These are phyloP conservation scores for Psix sp. DNA, from an alignment of 1,140 invertebrate genomes.

Conservation along the genomic window DNA sequence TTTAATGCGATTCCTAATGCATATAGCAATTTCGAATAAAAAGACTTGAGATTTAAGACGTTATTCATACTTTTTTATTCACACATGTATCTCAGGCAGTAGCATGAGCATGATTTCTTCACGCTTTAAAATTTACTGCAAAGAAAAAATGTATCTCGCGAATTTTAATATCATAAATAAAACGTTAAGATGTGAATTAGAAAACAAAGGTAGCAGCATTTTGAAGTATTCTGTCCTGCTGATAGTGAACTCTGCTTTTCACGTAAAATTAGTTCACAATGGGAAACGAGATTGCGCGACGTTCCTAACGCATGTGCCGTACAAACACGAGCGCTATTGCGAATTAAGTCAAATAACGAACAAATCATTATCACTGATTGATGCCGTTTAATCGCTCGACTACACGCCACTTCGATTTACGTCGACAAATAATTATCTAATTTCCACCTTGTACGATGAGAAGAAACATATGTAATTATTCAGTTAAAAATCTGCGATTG, in stretches of 20 bases:
- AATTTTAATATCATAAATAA: conserved; percentile 45
- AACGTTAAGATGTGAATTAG: conserved; percentile 35
- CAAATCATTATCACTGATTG: conserved; percentile 17
- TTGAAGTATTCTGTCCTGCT: conserved; percentile 37
- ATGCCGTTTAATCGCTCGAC: conserved; percentile 12
- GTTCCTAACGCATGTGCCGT: conserved; percentile 2
- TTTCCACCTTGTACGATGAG: no score
- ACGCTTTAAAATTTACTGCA: conserved; percentile 34
- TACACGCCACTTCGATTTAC: conserved; percentile 3
- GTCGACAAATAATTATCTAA: no score
- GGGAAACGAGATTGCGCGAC: conserved; percentile 22
- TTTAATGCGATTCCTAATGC: conserved; percentile 25
- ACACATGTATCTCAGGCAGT: conserved; percentile 5
- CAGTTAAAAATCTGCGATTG: no score
- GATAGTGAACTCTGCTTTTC: conserved; percentile 22
- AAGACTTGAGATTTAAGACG: conserved; percentile 33
- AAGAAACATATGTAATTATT: no score
- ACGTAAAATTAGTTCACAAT: conserved; percentile 40
- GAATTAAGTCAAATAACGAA: conserved; percentile 12
- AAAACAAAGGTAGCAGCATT: conserved; percentile 15
- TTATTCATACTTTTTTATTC: conserved; percentile 19
- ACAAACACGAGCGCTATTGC: conserved; percentile 4
- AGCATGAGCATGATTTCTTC: conserved; percentile 25
- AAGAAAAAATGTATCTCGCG: conserved; percentile 23
- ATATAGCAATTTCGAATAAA: conserved; percentile 34